Evolutionary conservation across 2,797 vertebrate species (phyloP).

Genomic region (Graptemys geographica): DNA sequence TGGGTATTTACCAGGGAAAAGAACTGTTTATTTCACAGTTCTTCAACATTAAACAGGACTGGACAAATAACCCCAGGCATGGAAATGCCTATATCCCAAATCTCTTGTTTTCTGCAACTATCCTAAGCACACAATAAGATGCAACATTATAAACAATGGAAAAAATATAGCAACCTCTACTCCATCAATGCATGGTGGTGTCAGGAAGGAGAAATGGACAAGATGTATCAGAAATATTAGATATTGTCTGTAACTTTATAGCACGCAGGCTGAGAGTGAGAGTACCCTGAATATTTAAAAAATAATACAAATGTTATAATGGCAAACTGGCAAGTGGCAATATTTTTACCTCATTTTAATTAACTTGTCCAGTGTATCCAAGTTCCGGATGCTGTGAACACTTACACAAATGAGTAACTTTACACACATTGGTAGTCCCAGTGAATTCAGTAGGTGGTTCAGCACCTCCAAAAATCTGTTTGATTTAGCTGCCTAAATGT

Average conservation of each 20-base stretch:
- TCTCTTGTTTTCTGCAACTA: not conserved
- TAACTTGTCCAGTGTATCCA: conserved; percentile 32
- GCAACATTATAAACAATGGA: not conserved
- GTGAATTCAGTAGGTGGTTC: not conserved
- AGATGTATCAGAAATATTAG: conserved; percentile 46
- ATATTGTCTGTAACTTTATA: conserved; percentile 41
- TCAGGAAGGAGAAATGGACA: conserved; percentile 36
- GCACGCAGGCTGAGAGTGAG: conserved; percentile 7
- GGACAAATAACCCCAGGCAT: not conserved
- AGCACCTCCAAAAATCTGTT: not conserved
- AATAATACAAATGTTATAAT: conserved; percentile 8
- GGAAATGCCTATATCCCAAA: not conserved
- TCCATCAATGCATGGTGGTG: not conserved
- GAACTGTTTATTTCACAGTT: not conserved
- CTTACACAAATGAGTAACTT: not conserved
- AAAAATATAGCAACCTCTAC: not conserved
- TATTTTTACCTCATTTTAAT: conserved; percentile 57
- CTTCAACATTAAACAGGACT: not conserved
- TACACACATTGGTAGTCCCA: not conserved
- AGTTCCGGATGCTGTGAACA: not conserved
- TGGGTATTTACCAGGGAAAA: conserved; percentile 16
- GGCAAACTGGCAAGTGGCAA: conserved; percentile 12
- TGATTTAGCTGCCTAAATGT: not conserved
- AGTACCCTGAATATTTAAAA: conserved; percentile 62
- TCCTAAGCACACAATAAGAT: not conserved